A percentile compares a stretch with the other conserved stretches of the same genome.
Evolutionary conservation across 2,888 invertebrate genomes (phyloP).

Genomic region (Thyatira batis): DNA sequence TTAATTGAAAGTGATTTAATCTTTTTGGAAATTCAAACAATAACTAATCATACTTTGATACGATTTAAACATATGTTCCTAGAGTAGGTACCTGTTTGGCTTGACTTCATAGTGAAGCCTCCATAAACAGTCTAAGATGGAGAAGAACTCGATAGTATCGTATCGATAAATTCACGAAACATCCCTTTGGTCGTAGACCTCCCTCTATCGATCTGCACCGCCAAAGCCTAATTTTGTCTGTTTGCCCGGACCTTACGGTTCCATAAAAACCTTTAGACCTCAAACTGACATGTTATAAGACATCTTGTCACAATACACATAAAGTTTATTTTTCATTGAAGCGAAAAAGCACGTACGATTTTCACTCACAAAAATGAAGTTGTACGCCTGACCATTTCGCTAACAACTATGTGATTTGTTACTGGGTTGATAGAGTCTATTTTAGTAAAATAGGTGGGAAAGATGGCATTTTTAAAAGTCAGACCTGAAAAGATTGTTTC

Average conservation of each 20-base stretch:
- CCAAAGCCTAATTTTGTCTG: conserved; percentile 67
- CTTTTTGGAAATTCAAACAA: no score
- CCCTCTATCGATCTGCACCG: conserved; percentile 70
- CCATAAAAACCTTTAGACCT: conserved; percentile 12
- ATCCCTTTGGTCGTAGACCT: conserved; percentile 44
- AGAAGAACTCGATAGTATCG: no score
- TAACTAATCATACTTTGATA: no score
- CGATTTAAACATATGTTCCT: no score
- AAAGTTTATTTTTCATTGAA: background rate
- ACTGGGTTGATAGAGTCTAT: conserved; percentile 6
- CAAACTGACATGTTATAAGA: background rate
- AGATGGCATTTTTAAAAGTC: conserved; percentile 17
- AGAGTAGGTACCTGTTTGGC: no score
- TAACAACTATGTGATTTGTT: conserved; percentile 8
- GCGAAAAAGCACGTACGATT: background rate
- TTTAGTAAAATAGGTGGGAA: conserved; percentile 14
- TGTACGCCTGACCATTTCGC: background rate
- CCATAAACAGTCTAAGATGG: no score
- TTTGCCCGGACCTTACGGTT: conserved; percentile 38
- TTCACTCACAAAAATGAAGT: background rate
- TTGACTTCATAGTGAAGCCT: no score
- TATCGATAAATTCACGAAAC: conserved; percentile 22
- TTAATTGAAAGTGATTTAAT: no score
- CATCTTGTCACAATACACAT: background rate
- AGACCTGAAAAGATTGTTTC: conserved; percentile 25